Evolutionary conservation across 2,888 invertebrate species (phyloP).

Genomic region (Cylindroiulus punctatus): DNA sequence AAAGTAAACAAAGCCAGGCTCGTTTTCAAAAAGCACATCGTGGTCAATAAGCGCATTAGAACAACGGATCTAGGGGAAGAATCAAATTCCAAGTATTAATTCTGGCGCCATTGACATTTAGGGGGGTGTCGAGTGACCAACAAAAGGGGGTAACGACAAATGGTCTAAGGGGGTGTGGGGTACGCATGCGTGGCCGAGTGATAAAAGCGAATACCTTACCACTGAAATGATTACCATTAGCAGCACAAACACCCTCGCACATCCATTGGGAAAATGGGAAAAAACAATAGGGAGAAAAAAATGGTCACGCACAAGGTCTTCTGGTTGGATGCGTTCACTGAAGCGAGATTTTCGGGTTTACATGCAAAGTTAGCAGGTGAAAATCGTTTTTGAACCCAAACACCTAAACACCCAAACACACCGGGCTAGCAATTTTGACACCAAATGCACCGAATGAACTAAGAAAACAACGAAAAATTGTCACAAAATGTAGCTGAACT

Average conservation of each 20-base stretch:
- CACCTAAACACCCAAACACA: constrained; percentile 36
- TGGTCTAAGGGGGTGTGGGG: background rate
- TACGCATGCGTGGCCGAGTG: constrained; percentile 28
- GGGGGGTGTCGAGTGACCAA: background rate
- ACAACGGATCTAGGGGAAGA: constrained; percentile 27
- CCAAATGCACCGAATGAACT: background rate
- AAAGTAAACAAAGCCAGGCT: constrained; percentile 24
- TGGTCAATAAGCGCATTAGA: background rate
- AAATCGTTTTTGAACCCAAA: constrained; percentile 35
- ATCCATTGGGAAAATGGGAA: constrained; percentile 7
- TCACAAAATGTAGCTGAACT: background rate
- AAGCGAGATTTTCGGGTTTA: constrained; percentile 3
- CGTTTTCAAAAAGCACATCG: background rate
- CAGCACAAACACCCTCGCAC: constrained; percentile 8
- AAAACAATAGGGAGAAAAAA: background rate
- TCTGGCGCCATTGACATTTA: constrained; percentile 35
- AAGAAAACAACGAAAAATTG: background rate
- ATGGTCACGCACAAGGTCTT: constrained; percentile 29
- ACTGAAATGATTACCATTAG: constrained; percentile 42
- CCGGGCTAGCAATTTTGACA: constrained; percentile 16
- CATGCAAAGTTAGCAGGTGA: background rate
- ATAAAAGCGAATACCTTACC: constrained; percentile 39
- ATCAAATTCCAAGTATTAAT: constrained; percentile 43
- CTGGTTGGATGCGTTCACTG: background rate
- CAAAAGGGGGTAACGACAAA: constrained; percentile 39